A percentile compares a stretch with the other conserved stretches of the same genome.
phyloP scores from a whole-genome alignment of 2,113 vertebrate species.

The Oreotragus oreotragus region DNA sequence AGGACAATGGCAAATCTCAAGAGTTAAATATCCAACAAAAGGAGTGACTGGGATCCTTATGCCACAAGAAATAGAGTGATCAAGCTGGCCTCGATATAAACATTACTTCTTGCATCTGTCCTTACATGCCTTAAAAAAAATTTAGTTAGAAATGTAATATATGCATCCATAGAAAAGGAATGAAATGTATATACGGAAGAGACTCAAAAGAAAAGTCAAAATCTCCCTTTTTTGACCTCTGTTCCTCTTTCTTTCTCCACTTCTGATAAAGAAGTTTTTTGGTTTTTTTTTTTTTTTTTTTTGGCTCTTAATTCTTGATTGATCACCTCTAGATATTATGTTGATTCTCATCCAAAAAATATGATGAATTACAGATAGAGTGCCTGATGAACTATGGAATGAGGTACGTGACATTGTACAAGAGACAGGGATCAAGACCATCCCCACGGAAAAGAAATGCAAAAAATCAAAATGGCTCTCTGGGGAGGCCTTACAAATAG shows the following conservation, averaged over 20 bases:
- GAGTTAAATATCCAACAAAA: neutral
- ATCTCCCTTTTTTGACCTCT: too few species aligned
- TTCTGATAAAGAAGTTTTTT: neutral
- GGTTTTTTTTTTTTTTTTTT: neutral
- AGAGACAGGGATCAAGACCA: too few species aligned
- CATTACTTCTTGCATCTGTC: neutral
- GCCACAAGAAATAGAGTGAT: neutral
- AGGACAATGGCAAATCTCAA: neutral
- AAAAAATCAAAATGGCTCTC: too few species aligned
- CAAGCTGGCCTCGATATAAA: neutral
- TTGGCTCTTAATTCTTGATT: neutral
- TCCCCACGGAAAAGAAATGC: too few species aligned
- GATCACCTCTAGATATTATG: neutral
- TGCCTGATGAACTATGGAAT: too few species aligned
- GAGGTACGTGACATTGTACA: too few species aligned
- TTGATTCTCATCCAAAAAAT: neutral
- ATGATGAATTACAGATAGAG: neutral
- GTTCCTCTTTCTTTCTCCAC: neutral
- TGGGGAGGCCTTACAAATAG: too few species aligned
- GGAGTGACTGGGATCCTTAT: neutral
- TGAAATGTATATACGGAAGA: neutral
- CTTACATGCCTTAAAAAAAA: neutral
- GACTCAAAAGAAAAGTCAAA: neutral
- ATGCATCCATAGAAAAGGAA: neutral
- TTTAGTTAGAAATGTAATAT: neutral